phyloP scores from a whole-genome alignment of 2,888 invertebrate species.

The Xanthia icteritia region DNA sequence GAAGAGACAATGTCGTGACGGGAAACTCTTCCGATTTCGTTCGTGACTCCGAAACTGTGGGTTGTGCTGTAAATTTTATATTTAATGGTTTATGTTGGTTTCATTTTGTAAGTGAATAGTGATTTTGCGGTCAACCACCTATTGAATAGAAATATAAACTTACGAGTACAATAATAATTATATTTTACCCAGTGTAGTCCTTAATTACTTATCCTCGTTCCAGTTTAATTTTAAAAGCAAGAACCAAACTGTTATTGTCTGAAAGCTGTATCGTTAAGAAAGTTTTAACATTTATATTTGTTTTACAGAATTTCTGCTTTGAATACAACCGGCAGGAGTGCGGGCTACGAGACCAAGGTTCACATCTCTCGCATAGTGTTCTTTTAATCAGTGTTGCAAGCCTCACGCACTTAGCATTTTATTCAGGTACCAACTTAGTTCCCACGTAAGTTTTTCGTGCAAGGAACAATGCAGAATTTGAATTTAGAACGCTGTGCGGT shows the following conservation, averaged over 20 bases:
- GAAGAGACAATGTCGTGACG: conserved; percentile 59
- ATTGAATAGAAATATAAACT: not conserved
- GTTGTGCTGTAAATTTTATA: conserved; percentile 40
- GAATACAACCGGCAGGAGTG: conserved; percentile 86
- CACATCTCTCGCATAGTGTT: conserved; percentile 65
- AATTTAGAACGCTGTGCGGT: conserved; percentile 54
- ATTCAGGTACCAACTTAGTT: conserved; percentile 57
- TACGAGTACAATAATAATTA: not conserved
- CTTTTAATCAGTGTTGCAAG: conserved; percentile 74
- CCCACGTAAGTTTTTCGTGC: conserved; percentile 63
- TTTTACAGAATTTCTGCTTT: conserved; percentile 86
- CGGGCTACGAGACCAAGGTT: conserved; percentile 72
- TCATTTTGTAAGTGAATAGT: conserved; percentile 5
- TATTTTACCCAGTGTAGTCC: not conserved
- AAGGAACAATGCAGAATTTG: conserved; percentile 51
- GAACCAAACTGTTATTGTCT: conserved; percentile 19
- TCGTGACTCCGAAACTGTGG: conserved; percentile 66
- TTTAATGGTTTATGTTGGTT: conserved; percentile 24
- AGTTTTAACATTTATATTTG: conserved; percentile 51
- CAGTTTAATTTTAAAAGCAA: conserved; percentile 31
- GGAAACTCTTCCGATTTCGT: conserved; percentile 61
- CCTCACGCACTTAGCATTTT: conserved; percentile 70
- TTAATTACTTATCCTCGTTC: conserved; percentile 21
- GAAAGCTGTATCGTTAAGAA: conserved; percentile 15
- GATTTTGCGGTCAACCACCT: not conserved